Conservation (phyloP, 2,113 vertebrate genomes). For the Scophthalmus maximus region DNA sequence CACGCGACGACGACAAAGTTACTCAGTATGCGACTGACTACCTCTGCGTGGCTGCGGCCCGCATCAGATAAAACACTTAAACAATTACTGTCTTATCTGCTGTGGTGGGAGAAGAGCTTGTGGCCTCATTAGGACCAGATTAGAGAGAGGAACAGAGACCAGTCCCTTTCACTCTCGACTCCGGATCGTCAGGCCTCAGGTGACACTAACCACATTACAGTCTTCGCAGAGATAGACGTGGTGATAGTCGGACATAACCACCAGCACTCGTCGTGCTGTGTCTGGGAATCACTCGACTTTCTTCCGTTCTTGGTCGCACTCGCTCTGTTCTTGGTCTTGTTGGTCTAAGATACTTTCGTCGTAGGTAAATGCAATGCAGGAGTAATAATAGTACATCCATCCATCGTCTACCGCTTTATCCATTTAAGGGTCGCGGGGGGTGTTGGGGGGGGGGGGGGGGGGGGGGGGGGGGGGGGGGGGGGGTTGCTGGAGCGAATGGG, state of each 20-base stretch:
- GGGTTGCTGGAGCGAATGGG: too few species aligned
- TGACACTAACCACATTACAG: slow-evolving; percentile 64
- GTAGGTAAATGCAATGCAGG: neutral
- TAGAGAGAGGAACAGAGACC: slow-evolving; percentile 66
- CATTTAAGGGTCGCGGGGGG: too few species aligned
- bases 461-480: too few species aligned
- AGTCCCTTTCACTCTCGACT: slow-evolving; percentile 48
- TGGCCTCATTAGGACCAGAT: slow-evolving; percentile 80
- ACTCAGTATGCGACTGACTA: slow-evolving; percentile 45
- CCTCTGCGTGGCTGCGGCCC: slow-evolving; percentile 52
- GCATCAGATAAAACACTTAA: slow-evolving; percentile 83
- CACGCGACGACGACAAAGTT: too few species aligned
- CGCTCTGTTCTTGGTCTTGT: neutral
- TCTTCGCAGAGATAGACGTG: slow-evolving; percentile 38
- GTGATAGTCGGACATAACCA: slow-evolving; percentile 36
- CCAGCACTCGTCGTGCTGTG: neutral
- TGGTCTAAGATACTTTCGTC: neutral
- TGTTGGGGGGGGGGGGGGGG: too few species aligned
- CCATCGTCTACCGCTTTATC: too few species aligned
- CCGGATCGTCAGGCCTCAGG: slow-evolving; percentile 55
- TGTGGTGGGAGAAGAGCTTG: slow-evolving; percentile 69
- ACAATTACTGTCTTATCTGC: slow-evolving; percentile 83
- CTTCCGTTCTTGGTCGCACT: neutral
- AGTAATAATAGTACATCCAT: too few species aligned
- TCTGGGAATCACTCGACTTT: slow-evolving; percentile 5